These are phyloP conservation scores for Suncus etruscus DNA, from an alignment of 2,113 vertebrate genomes.

Conservation along the genomic window DNA sequence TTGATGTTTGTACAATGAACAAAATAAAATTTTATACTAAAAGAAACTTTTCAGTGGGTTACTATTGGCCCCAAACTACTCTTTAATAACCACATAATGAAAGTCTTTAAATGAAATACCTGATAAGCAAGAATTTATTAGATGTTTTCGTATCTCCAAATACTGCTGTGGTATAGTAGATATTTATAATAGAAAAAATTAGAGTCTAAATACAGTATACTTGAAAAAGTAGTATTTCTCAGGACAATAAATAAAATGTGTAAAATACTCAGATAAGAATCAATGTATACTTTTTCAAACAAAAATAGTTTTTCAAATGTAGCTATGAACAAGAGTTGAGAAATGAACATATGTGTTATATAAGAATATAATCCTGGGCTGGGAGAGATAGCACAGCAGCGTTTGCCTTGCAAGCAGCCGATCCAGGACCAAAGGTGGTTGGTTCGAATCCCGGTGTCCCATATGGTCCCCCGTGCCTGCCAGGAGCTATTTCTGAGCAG, in stretches of 20 bases:
- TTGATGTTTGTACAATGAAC: neutral
- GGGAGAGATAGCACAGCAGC: too few relatives aligned
- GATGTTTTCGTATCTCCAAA: neutral
- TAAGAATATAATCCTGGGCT: slow-evolving; percentile 1
- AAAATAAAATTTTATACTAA: slow-evolving; percentile 9
- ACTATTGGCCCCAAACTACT: neutral
- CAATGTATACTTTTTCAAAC: slow-evolving; percentile 8
- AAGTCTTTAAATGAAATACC: slow-evolving; percentile 12
- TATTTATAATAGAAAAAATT: slow-evolving; percentile 1
- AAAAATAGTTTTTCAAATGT: neutral
- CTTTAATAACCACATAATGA: neutral
- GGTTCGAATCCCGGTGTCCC: too few relatives aligned
- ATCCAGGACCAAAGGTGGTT: too few relatives aligned
- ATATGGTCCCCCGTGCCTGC: too few relatives aligned
- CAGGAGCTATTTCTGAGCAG: too few relatives aligned
- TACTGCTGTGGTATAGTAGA: neutral
- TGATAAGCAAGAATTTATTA: slow-evolving; percentile 26
- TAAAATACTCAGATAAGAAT: neutral
- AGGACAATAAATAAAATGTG: slow-evolving; percentile 8
- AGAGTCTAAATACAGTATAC: neutral
- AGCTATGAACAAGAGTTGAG: neutral
- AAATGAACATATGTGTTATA: neutral
- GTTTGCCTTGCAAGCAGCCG: too few relatives aligned
- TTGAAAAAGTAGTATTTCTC: neutral
- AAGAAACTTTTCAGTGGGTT: neutral